Evolutionary conservation across 2,113 vertebrate genomes (phyloP).

Genomic region (Oreotrochilus melanogaster): DNA sequence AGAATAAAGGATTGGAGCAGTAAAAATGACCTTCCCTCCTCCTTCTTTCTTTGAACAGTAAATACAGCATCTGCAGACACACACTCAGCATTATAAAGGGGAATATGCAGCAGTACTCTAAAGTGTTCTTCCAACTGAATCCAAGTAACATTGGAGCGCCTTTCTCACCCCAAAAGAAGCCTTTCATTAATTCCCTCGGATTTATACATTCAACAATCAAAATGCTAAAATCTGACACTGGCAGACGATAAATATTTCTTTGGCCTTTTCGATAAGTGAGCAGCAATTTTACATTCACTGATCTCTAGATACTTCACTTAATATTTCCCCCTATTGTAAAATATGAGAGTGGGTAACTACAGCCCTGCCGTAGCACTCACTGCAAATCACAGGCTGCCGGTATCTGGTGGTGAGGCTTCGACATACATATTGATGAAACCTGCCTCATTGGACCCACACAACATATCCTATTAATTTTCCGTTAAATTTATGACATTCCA

Average conservation of each 20-base stretch:
- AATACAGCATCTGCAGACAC: background rate
- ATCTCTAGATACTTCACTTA: slow-evolving; percentile 63
- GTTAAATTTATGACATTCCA: slow-evolving; percentile 65
- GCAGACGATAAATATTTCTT: slow-evolving; percentile 47
- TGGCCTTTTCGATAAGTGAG: slow-evolving; percentile 62
- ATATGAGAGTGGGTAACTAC: slow-evolving; percentile 50
- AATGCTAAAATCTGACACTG: slow-evolving; percentile 36
- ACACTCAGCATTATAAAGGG: background rate
- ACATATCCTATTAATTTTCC: slow-evolving; percentile 73
- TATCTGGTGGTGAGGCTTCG: slow-evolving; percentile 58
- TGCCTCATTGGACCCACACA: slow-evolving; percentile 56
- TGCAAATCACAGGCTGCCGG: slow-evolving; percentile 61
- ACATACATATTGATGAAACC: slow-evolving; percentile 72
- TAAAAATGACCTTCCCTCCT: slow-evolving; percentile 15
- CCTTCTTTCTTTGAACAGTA: slow-evolving; percentile 31
- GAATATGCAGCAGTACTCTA: background rate
- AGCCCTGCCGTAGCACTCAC: slow-evolving; percentile 34
- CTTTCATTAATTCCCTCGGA: slow-evolving; percentile 52
- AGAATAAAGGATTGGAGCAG: background rate
- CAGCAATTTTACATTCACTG: slow-evolving; percentile 50
- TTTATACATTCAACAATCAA: slow-evolving; percentile 51
- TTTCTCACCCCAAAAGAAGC: slow-evolving; percentile 11
- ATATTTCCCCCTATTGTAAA: slow-evolving; percentile 68
- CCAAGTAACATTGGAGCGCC: background rate
- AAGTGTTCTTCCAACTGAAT: slow-evolving; percentile 31